Evolutionary conservation across 2,888 invertebrate species (phyloP).

Genomic region (Trissoscelio sp.): DNA sequence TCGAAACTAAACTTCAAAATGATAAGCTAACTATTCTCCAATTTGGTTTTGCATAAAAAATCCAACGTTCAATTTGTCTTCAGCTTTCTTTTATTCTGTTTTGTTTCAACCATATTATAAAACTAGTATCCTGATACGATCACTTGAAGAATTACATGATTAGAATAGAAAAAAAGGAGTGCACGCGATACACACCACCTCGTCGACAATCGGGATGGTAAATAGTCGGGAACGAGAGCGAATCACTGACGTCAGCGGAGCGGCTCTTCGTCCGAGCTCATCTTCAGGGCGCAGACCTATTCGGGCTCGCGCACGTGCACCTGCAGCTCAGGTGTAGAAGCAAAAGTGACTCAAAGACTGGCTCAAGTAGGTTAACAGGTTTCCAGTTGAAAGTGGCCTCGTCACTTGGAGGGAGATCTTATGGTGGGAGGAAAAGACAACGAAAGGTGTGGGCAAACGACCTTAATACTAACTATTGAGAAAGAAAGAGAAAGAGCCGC

Average conservation of each 20-base stretch:
- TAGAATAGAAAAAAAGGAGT: background rate
- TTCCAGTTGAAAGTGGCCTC: conserved; percentile 80
- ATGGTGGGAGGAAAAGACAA: conserved; percentile 67
- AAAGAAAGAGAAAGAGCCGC: conserved; percentile 51
- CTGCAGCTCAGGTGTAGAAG: conserved; percentile 68
- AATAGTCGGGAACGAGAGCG: conserved; percentile 36
- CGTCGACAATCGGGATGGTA: conserved; percentile 14
- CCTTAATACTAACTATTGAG: conserved; percentile 63
- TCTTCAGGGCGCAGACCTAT: conserved; percentile 58
- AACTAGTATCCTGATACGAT: too few species aligned
- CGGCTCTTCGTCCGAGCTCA: conserved; percentile 63
- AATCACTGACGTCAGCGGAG: conserved; percentile 49
- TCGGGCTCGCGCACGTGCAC: conserved; percentile 67
- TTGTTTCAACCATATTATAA: too few species aligned
- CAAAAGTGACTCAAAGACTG: conserved; percentile 79
- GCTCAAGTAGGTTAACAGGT: conserved; percentile 82
- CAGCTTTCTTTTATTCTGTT: too few species aligned
- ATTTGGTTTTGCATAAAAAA: too few species aligned
- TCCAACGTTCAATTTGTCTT: too few species aligned
- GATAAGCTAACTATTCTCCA: too few species aligned
- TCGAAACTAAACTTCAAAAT: too few species aligned
- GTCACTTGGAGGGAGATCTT: conserved; percentile 71
- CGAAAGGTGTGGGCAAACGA: conserved; percentile 70
- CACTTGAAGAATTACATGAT: too few species aligned
- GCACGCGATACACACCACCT: conserved; percentile 31